Evolutionary conservation across 2,888 invertebrate genomes (phyloP), one percentile per base, ranked within the genome.

Genomic region (Odontothrips loti): DNA sequence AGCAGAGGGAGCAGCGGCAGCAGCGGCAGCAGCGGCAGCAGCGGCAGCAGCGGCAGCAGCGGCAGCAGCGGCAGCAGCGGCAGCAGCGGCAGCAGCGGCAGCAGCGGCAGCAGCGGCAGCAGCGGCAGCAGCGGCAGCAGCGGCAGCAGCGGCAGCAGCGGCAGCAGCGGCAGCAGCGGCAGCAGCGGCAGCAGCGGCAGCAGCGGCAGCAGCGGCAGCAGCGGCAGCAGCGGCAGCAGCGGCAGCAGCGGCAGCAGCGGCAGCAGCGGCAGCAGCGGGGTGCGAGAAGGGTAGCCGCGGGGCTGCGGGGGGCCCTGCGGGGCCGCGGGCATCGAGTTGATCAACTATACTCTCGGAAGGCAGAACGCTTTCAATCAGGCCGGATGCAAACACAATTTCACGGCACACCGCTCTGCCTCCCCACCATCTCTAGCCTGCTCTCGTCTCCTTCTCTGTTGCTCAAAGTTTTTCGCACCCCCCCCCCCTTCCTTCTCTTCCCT

Each of bases 311-410:
- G n/a, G n/a, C n/a, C n/a, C n/a, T n/a, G n/a, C n/a, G n/a, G n/a
- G n/a, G n/a, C n/a, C n/a, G 34, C 34, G 34, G 6, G 34, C 34
- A 43, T 43, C 34, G 34, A 43, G 34, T 43, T 43, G 34, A 43
- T 43, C 34, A 43, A 43, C 34, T 43, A n/a, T n/a, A 43, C 34
- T 6, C 34, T 43, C 34, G 34, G 34, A 6, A 43, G 34, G 34
- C 34, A 6, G 6, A 43, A 43, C 6, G n/a, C 58, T 58, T 58
- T 58, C 58, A 58, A 58, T 58, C 58, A n/a, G 20, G n/a, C 58
- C 58, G 58, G 58, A 58, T 58, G 58, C 58, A 58, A 58, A 58
- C 58, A 58, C 58, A 58, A 58, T 58, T 58, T 58, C 15, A 58
- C 58, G 58, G 58, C 17, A 20, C 51, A 2, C 51, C 51, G 9